These are phyloP conservation scores for Scomberomorus guttatus DNA, from an alignment of 2,797 vertebrate species.

Conservation along the genomic window DNA sequence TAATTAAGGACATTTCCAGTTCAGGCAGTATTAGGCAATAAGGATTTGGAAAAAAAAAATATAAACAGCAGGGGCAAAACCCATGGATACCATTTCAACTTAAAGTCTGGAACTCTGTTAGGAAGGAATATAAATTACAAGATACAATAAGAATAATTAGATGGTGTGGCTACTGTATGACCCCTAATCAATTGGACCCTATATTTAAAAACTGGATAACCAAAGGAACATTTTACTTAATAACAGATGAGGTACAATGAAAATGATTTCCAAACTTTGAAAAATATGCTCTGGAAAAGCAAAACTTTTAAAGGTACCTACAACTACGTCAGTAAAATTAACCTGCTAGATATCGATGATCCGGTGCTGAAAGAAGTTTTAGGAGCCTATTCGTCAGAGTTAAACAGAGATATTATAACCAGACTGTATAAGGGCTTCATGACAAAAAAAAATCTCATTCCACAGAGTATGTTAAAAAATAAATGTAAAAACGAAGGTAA, in stretches of 20 bases:
- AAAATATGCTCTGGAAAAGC: not conserved
- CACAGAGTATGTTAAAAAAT: too few relatives aligned
- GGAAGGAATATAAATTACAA: not conserved
- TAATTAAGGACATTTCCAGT: not conserved
- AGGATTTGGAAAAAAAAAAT: not conserved
- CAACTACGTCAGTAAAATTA: too few relatives aligned
- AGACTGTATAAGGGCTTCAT: slow-evolving; percentile 35
- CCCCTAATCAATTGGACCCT: not conserved
- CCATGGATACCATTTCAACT: not conserved
- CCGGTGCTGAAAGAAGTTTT: too few relatives aligned
- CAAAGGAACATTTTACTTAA: not conserved
- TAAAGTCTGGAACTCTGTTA: not conserved
- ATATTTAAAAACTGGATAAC: not conserved
- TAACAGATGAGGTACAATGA: slow-evolving; percentile 4
- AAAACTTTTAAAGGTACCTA: too few relatives aligned
- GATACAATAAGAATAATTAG: not conserved
- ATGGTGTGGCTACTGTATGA: not conserved
- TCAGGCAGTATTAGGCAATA: not conserved
- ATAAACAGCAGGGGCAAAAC: not conserved
- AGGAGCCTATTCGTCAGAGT: not conserved
- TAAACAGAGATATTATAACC: slow-evolving; percentile 23
- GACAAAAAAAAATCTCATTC: not conserved
- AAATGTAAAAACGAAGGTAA: too few relatives aligned
- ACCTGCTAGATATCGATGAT: too few relatives aligned
- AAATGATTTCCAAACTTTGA: not conserved